Base-by-base conservation (phyloP, 2,113 vertebrate genomes). In the Cariama cristata region DNA sequence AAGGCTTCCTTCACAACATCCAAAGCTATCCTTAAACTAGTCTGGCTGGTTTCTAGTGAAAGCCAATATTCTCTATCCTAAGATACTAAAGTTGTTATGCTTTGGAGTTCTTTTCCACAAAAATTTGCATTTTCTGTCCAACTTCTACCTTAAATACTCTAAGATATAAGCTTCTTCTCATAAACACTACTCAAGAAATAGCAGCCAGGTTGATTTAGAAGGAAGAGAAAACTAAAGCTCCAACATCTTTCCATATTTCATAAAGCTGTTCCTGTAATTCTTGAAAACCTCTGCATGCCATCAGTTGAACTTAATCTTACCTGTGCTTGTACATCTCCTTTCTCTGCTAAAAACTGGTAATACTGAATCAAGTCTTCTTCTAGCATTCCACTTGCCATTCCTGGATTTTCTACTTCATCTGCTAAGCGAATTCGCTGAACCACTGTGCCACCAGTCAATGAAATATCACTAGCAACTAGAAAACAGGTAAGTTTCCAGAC, bases 311-410 rank as follows among this genome's bases (percentile, higher is more conserved):
- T 50, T n/a, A 55, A 81, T 81, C 74, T 66, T 97, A 99, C 99
- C 99, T 99, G 99, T 47, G 99, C 99, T 97, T 99, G 99, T 33
- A 99, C 99, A n/a, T 99, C 99, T 79, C 99, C 99, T 69, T 99
- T 99, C 97, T 99, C 99, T 68, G 99, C 99, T 89, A 99, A 98
- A 92, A 99, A 99, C 97, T 99, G 99, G 81, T 99, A 99, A 97
- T 99, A 99, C 77, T 99, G 99, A 97, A 99, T 99, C 80, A 99
- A 98, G 89, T 99, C 99, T 97, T 99, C 99, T 97, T 99, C 99
- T 60, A 99, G 97, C 99, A 99, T 99, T 14, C 99, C 99, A 82
- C 99, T 99, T 96, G 99, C 99, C 95, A 99, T 99, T 59, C 99
- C 99, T 0, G 99, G 99, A 96, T 99, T 99, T 97, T 99, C 99